phyloP scores from a whole-genome alignment of 2,797 vertebrate species.

The Microcaecilia unicolor region DNA sequence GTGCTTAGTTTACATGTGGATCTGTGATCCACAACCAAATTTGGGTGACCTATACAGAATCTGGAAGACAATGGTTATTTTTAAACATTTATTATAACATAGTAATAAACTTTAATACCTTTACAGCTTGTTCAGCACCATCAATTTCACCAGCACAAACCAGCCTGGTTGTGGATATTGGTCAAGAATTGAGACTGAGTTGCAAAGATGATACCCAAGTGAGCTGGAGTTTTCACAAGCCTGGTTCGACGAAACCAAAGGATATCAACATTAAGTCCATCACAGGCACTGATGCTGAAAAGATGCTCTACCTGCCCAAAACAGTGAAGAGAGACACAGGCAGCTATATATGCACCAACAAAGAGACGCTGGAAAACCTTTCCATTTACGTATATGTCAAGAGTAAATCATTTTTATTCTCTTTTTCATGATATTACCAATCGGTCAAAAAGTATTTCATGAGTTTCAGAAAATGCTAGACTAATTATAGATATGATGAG shows the following conservation, averaged over 20 bases:
- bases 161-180: constrained; percentile 53
- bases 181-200: constrained; percentile 50
- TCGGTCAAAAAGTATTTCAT: neutral
- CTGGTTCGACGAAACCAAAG: constrained; percentile 16
- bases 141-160: constrained; percentile 44
- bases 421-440: fast-evolving
- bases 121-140: too few relatives aligned
- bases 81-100: too few relatives aligned
- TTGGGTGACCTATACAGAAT: too few relatives aligned
- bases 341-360: constrained; percentile 73
- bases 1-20: too few relatives aligned
- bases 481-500: too few relatives aligned
- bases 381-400: constrained; percentile 84
- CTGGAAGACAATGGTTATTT: too few relatives aligned
- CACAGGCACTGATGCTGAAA: neutral
- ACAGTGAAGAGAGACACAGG: constrained; percentile 58
- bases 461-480: too few relatives aligned
- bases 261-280: neutral
- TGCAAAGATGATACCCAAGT: constrained; percentile 58
- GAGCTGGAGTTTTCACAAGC: constrained; percentile 67
- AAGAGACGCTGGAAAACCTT: constrained; percentile 35
- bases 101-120: too few relatives aligned
- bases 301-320: constrained; percentile 33
- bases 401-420: constrained; percentile 60
- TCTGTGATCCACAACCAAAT: too few relatives aligned